These are phyloP conservation scores for Danio rerio DNA, from an alignment of 2,113 vertebrate genomes.

Conservation along the genomic window GRCz12tu NC_133194.1:30576501-30577000, in stretches of 20 bases:
- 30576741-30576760: slow-evolving; percentile 77
- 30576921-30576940: no score
- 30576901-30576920: no score
- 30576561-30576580: slow-evolving; percentile 72
- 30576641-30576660: slow-evolving; percentile 58
- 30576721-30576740: slow-evolving; percentile 78
- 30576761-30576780: slow-evolving; percentile 62
- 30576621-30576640: slow-evolving; percentile 52
- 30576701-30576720: slow-evolving; percentile 76
- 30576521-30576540: slow-evolving; percentile 61
- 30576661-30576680: slow-evolving; percentile 76
- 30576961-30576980: no score
- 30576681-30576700: slow-evolving; percentile 63
- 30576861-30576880: slow-evolving; percentile 50
- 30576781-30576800: slow-evolving; percentile 79
- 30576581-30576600: slow-evolving; percentile 74
- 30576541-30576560: slow-evolving; percentile 60
- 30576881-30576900: slow-evolving; percentile 48
- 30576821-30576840: slow-evolving; percentile 58
- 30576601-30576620: slow-evolving; percentile 70
- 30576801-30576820: slow-evolving; percentile 80
- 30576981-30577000: no score
- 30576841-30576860: slow-evolving; percentile 58
- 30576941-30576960: no score
- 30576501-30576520: slow-evolving; percentile 38